Conservation (phyloP, 1,140 invertebrate genomes). For the Dendrolimus punctatus region DNA sequence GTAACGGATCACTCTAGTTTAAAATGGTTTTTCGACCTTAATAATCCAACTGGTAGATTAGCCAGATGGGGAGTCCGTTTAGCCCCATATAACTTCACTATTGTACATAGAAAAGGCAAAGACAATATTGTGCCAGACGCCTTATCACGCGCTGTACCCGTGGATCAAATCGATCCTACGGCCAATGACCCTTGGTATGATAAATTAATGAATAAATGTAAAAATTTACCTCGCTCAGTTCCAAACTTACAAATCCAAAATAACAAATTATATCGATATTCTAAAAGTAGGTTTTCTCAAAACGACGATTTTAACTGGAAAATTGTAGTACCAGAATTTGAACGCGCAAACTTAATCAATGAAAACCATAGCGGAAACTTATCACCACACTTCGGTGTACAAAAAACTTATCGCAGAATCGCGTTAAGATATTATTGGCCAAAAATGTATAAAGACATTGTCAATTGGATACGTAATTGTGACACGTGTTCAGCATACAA, state of each 20-base stretch:
- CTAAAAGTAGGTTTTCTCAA: not conserved
- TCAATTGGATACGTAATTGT: constrained; percentile 11
- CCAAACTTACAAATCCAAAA: too few relatives aligned
- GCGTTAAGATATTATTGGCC: not conserved
- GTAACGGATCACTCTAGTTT: constrained; percentile 7
- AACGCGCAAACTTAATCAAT: constrained; percentile 1
- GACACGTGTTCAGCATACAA: constrained; percentile 14
- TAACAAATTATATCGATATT: constrained; percentile 7
- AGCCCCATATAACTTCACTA: constrained; percentile 41
- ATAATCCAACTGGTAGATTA: constrained; percentile 50
- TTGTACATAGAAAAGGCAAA: constrained; percentile 38
- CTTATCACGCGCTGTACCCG: too few relatives aligned
- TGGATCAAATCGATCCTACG: too few relatives aligned
- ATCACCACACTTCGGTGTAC: constrained; percentile 11
- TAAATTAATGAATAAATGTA: too few relatives aligned
- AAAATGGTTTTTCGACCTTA: constrained; percentile 54
- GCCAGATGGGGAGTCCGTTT: constrained; percentile 55
- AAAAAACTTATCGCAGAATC: constrained; percentile 9
- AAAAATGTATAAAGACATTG: constrained; percentile 7
- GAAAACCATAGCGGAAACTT: constrained; percentile 10
- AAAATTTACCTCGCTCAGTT: too few relatives aligned
- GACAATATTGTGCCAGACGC: constrained; percentile 31
- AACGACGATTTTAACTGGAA: not conserved
- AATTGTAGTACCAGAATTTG: constrained; percentile 4
- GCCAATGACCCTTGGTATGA: too few relatives aligned